Evolutionary conservation across 2,888 invertebrate genomes (phyloP).

Genomic region (Acleris literana): DNA sequence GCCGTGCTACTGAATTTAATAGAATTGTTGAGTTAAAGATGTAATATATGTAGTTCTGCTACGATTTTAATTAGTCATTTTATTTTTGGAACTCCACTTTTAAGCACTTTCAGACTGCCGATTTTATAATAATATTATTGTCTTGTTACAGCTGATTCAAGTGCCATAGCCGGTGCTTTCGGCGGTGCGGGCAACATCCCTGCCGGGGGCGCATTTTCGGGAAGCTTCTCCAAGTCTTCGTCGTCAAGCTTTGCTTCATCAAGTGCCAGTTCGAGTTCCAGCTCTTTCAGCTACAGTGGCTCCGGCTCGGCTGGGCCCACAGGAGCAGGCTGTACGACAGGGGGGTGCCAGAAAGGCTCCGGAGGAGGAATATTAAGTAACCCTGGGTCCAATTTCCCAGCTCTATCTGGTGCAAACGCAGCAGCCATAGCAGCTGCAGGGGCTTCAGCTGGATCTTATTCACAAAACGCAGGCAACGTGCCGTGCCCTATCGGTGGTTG

Average conservation of each 20-base stretch:
- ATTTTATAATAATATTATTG: conserved; percentile 23
- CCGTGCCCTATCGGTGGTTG: conserved; percentile 45
- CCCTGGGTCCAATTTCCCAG: conserved; percentile 32
- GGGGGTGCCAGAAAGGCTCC: conserved; percentile 39
- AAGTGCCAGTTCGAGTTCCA: conserved; percentile 71
- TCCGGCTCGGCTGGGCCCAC: conserved; percentile 44
- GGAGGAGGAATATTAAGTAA: conserved; percentile 17
- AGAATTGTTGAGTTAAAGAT: too few relatives aligned
- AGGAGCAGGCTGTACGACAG: conserved; percentile 44
- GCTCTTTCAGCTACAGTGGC: conserved; percentile 67
- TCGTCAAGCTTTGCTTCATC: conserved; percentile 72
- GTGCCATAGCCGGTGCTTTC: conserved; percentile 59
- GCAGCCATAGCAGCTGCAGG: conserved; percentile 44
- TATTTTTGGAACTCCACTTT: too few relatives aligned
- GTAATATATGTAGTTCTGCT: too few relatives aligned
- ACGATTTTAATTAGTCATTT: too few relatives aligned
- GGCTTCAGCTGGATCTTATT: conserved; percentile 40
- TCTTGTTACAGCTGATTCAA: conserved; percentile 59
- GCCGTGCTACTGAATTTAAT: too few relatives aligned
- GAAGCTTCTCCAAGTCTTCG: conserved; percentile 74
- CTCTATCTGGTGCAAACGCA: conserved; percentile 42
- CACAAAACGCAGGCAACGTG: conserved; percentile 35
- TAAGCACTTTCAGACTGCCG: too few relatives aligned
- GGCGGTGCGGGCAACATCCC: conserved; percentile 53
- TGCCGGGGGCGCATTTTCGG: conserved; percentile 62